Conservation (phyloP, 2,113 vertebrate species). For the Seriola aureovittata region DNA sequence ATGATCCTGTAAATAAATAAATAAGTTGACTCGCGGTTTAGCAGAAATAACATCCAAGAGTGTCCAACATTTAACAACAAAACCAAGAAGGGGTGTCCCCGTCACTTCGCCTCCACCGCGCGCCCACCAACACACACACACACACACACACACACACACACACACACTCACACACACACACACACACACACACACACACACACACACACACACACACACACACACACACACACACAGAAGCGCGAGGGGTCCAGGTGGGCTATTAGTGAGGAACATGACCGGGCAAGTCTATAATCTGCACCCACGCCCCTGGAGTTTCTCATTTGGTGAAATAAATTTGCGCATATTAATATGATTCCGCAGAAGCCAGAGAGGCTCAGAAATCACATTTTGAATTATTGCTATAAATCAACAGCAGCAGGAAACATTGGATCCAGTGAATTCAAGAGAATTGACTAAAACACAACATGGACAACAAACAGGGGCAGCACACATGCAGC, state of each 20-base stretch:
- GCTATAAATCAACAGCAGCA: neutral
- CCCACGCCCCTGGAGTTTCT: conserved; percentile 76
- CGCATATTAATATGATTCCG: conserved; percentile 68
- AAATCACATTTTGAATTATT: conserved; percentile 33
- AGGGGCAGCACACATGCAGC: neutral
- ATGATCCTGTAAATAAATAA: neutral
- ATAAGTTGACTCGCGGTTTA: neutral
- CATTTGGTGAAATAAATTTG: conserved; percentile 72
- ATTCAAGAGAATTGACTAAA: neutral
- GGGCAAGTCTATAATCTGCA: conserved; percentile 76
- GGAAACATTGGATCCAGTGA: neutral
- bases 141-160: conserved; percentile 22
- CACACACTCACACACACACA: no score
- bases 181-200: conserved; percentile 54
- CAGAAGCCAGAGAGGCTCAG: conserved; percentile 9
- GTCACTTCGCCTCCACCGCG: conserved; percentile 45
- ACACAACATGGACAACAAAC: neutral
- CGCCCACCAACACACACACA: conserved; percentile 36
- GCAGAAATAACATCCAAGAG: conserved; percentile 10
- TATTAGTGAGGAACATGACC: conserved; percentile 81
- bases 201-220: conserved; percentile 55
- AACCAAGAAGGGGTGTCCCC: conserved; percentile 67
- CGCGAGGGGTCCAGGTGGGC: conserved; percentile 81
- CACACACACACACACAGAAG: conserved; percentile 56
- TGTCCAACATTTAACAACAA: conserved; percentile 28